Evolutionary conservation across 2,797 vertebrate species (phyloP), one percentile per base, ranked within the genome.

Genomic region (Parauchenoglanis ngamensis): DNA sequence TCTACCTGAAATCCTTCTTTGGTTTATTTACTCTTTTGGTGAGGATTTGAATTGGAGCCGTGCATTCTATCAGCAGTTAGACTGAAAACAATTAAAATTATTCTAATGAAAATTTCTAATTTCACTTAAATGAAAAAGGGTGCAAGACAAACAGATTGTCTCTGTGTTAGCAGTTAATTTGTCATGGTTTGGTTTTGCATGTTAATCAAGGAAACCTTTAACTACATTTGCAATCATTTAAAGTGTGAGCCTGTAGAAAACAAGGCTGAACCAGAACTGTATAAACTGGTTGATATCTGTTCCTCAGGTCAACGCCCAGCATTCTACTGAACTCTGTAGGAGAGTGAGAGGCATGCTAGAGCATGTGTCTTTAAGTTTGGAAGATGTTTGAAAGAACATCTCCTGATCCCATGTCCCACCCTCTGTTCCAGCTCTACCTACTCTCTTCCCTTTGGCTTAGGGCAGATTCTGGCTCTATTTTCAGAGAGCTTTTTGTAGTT

Each of bases 391-490:
- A 21, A 79, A 52, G 11, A 86, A 40, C 79, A 46, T 17, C 40
- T 46, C 23, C 35, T 5, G 23, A 8, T 63, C 79, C 35, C 35
- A 46, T 49, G 31, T 46, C 75, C 31, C 11, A 40, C 54, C 15
- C 52, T 56, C 28, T 11, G 49, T 56, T 77, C 75, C 6, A 31
- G 56, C 54, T 78, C 28, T 57, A 12, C 70, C 75, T 84, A n/a
- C 84, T 80, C 70, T 85, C 21, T 46, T 86, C 76, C 75, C 79
- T 84, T 59, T 56, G 54, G 82, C 81, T 56, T 79, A 7, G 49
- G 11, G 76, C 76, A 78, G 31, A 13, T n/a, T 81, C 79, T 25
- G 79, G 12, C 40, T 46, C 25, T 63, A 40, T 80, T 80, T 63
- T 80, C 49, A 28, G 75, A 23, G 19, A 40, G 19, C 77, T 57